Evolutionary conservation across 2,113 vertebrate genomes (phyloP).

Genomic region (Ariopsis seemanni): DNA sequence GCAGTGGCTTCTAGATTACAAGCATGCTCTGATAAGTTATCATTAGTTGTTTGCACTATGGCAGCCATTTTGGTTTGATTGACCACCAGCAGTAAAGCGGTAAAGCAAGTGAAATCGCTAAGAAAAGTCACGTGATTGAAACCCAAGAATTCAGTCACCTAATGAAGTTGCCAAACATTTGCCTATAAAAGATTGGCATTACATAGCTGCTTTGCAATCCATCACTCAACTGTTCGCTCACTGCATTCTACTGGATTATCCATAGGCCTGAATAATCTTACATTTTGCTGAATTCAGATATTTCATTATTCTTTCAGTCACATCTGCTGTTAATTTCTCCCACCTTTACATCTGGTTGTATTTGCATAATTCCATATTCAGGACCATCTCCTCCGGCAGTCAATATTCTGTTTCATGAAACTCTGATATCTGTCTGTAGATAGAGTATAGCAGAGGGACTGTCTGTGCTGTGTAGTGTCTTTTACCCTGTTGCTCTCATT

Average conservation of each 20-base stretch:
- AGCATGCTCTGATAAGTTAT: too few species aligned
- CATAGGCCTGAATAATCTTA: constrained; percentile 38
- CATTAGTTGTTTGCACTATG: too few species aligned
- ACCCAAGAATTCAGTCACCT: neutral
- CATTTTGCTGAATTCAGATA: constrained; percentile 64
- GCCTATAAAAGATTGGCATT: constrained; percentile 20
- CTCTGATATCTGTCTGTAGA: constrained; percentile 70
- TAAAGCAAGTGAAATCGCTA: too few species aligned
- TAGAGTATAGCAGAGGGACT: constrained; percentile 20
- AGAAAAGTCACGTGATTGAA: too few species aligned
- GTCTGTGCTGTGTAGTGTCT: neutral
- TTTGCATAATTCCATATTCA: constrained; percentile 98
- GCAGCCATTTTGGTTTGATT: too few species aligned
- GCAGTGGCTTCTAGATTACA: too few species aligned
- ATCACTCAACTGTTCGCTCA: neutral
- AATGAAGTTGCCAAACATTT: neutral
- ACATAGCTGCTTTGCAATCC: constrained; percentile 62
- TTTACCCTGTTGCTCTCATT: neutral
- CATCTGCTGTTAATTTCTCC: constrained; percentile 91
- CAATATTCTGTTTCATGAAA: constrained; percentile 76
- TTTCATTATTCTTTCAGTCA: constrained; percentile 63
- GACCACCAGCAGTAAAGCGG: too few species aligned
- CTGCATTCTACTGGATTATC: constrained; percentile 60
- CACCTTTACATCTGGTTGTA: constrained; percentile 92
- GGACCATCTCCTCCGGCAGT: constrained; percentile 90